A percentile compares a stretch with the other conserved stretches of the same genome.
These are phyloP conservation scores for Helicolenus hilgendorfi DNA, from an alignment of 2,797 vertebrate species.

Conservation along the genomic window DNA sequence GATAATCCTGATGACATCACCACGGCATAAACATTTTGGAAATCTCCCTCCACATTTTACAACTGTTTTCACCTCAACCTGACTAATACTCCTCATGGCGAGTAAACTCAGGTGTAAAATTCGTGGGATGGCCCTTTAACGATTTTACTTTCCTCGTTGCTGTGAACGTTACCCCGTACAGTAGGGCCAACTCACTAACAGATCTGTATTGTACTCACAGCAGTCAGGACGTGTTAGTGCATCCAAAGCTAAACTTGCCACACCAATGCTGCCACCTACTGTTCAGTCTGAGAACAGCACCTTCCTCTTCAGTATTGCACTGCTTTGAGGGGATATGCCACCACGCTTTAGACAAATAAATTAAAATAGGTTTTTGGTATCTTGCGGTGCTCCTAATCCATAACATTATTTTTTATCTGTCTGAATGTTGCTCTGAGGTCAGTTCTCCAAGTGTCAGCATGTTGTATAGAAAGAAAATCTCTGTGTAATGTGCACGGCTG, in stretches of 20 bases:
- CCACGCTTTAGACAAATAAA: neutral
- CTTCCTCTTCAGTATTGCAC: neutral
- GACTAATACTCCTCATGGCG: neutral
- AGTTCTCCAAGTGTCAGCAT: neutral
- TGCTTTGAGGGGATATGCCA: neutral
- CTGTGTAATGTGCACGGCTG: slow-evolving; percentile 10
- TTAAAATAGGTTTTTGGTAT: neutral
- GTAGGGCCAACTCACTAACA: neutral
- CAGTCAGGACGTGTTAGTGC: neutral
- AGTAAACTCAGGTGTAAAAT: neutral
- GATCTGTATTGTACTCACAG: neutral
- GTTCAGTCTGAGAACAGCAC: slow-evolving; percentile 57
- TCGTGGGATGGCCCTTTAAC: neutral
- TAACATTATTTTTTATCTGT: neutral
- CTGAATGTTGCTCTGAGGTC: neutral
- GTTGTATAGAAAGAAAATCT: slow-evolving; percentile 24
- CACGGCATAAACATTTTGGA: neutral
- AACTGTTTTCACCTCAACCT: neutral
- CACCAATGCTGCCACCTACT: slow-evolving; percentile 72
- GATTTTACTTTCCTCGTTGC: neutral
- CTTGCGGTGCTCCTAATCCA: neutral
- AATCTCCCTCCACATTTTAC: neutral
- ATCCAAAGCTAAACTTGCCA: neutral
- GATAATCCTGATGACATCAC: neutral
- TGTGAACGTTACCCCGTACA: neutral